Base-by-base conservation (phyloP, 2,888 invertebrate genomes). In the Pterostichus madidus region DNA sequence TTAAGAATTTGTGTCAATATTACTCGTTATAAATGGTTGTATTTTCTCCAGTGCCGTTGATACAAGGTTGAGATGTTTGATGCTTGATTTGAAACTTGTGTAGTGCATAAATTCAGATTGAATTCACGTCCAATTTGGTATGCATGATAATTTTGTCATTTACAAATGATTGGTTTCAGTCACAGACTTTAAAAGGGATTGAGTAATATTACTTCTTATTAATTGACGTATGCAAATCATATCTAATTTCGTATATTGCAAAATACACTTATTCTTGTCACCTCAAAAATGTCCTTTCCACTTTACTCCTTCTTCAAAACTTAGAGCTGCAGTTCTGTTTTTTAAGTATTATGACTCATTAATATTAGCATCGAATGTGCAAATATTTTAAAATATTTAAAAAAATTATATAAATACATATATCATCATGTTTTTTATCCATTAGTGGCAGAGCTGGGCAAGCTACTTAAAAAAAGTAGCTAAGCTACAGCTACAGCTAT, bases 1-100 rank as follows among this genome's bases (percentile, higher is more conserved):
- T 11, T 49, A 49, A 49, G 49, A 49, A 49, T 49, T 49, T 49
- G 49, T 49, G 49, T 49, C 49, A 49, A 49, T 49, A 49, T 49
- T 49, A 49, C 8, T n/a, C 13, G 49, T 49, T 49, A 49, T 49
- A 49, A 49, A 49, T 49, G 49, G 49, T 13, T 49, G 5, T 49
- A 49, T 49, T 49, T 49, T 39, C 3, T 39, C 6, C 39, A 39
- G 39, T 7, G 39, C 39, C 5, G 6, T 39, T 39, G 39, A 39
- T 49, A 49, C 49, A 49, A 49, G 49, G 49, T 49, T 49, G 49
- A 11, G 49, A 49, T 49, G 49, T 39, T 49, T 49, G 46, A 46
- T 46, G 46, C 5, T 46, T 46, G 49, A 49, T 49, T 49, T 49
- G 13, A 13, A 49, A 49, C 39, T 39, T 39, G 13, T 49, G 13